These are phyloP conservation scores for Rhagoletis pomonella DNA, from an alignment of 1,140 invertebrate genomes.

Conservation along the genomic window DNA sequence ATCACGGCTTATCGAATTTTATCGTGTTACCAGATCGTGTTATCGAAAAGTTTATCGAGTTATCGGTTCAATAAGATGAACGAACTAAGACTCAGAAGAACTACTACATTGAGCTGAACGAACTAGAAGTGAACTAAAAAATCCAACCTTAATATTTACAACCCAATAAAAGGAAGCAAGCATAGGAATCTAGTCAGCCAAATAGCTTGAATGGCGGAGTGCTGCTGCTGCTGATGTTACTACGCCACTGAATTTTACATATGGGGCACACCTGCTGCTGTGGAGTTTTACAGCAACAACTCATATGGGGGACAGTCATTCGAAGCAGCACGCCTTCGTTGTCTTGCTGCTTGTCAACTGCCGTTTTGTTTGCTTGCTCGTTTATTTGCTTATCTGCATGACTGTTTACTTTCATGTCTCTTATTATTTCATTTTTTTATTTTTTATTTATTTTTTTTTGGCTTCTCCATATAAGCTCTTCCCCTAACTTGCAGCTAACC, in stretches of 20 bases:
- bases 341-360: neutral
- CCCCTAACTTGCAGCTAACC: neutral
- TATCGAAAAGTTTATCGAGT: too few species aligned
- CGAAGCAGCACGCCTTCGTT: neutral
- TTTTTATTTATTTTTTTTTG: neutral
- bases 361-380: neutral
- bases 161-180: too few species aligned
- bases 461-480: neutral
- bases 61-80: too few species aligned
- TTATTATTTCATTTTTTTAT: neutral
- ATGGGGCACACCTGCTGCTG: constrained; percentile 25
- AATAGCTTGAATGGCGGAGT: too few species aligned
- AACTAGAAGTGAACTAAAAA: too few species aligned
- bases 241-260: neutral
- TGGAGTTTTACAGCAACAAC: neutral
- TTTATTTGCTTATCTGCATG: neutral
- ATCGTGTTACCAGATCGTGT: too few species aligned
- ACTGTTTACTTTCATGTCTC: neutral
- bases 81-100: too few species aligned
- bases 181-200: too few species aligned
- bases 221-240: too few species aligned
- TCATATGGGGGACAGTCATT: neutral
- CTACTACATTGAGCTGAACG: too few species aligned
- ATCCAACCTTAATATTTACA: too few species aligned
- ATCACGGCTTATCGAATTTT: too few species aligned